phyloP scores from a whole-genome alignment of 53 echinoderm and acorn worm genomes.

The Zoroaster sp. region DNA sequence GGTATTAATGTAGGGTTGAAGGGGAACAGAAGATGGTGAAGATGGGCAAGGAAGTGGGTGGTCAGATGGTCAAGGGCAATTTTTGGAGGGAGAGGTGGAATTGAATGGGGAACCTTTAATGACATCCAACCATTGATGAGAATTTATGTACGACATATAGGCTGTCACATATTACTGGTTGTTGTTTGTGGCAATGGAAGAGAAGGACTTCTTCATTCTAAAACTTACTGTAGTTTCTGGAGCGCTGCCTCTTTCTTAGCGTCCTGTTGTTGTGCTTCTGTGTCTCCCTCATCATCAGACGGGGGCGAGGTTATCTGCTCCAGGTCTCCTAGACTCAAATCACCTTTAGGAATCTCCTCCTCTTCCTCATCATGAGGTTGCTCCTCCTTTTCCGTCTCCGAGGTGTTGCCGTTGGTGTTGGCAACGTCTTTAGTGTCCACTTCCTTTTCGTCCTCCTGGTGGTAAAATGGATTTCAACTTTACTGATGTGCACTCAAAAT shows the following conservation, averaged over 20 bases:
- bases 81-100: too few relatives aligned
- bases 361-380: slow-evolving; percentile 46
- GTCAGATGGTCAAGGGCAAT: too few relatives aligned
- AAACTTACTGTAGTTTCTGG: slow-evolving; percentile 78
- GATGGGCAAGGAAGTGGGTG: too few relatives aligned
- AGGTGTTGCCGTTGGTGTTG: slow-evolving; percentile 43
- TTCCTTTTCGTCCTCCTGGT: slow-evolving; percentile 65
- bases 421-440: slow-evolving; percentile 55
- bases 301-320: slow-evolving; percentile 30
- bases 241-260: slow-evolving; percentile 76
- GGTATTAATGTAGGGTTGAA: too few relatives aligned
- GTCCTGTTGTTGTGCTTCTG: slow-evolving; percentile 68
- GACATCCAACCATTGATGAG: too few relatives aligned
- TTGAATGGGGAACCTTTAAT: too few relatives aligned
- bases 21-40: too few relatives aligned
- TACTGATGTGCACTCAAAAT: too few relatives aligned
- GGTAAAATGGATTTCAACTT: background rate
- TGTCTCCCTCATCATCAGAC: slow-evolving; percentile 54
- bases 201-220: background rate
- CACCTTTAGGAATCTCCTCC: slow-evolving; percentile 33
- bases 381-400: slow-evolving; percentile 18
- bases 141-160: too few relatives aligned
- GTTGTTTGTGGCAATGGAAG: background rate
- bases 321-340: slow-evolving; percentile 23
- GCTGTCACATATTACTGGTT: background rate